Conservation (phyloP, 2,888 invertebrate species). For the Galerucella pusilla region DNA sequence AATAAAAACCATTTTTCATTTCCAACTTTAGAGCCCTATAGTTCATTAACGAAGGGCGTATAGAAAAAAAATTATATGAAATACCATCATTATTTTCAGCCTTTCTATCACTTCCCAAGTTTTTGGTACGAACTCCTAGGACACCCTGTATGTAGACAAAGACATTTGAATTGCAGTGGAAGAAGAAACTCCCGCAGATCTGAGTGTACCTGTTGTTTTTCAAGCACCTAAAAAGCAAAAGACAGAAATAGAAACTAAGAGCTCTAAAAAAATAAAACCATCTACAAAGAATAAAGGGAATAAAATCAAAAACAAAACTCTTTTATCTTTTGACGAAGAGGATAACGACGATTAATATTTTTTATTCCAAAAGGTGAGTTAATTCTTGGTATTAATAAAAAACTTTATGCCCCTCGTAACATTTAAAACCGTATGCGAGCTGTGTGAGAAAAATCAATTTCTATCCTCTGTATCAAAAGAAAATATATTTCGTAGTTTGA, state of each 20-base stretch:
- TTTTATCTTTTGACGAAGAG: slow-evolving; percentile 68
- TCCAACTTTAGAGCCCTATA: too few relatives aligned
- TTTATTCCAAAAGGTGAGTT: slow-evolving; percentile 17
- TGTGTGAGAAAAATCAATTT: slow-evolving; percentile 25
- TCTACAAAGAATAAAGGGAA: slow-evolving; percentile 54
- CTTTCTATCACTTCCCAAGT: too few relatives aligned
- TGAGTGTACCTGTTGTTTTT: slow-evolving; percentile 71
- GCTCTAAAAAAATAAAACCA: slow-evolving; percentile 38
- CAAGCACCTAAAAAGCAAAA: slow-evolving; percentile 60
- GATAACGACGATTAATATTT: slow-evolving; percentile 55
- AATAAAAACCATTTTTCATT: too few relatives aligned
- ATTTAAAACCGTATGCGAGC: background rate
- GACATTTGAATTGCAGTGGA: slow-evolving; percentile 65
- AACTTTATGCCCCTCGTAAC: background rate
- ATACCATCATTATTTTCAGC: too few relatives aligned
- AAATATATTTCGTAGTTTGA: background rate
- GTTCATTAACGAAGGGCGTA: too few relatives aligned
- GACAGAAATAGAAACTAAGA: slow-evolving; percentile 46
- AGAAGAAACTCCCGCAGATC: slow-evolving; percentile 71
- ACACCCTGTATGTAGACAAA: too few relatives aligned
- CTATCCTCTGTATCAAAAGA: background rate
- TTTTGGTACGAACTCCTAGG: too few relatives aligned
- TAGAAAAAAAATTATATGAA: too few relatives aligned
- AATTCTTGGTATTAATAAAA: slow-evolving; percentile 8
- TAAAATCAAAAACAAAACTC: slow-evolving; percentile 57